Conservation (phyloP, 2,797 vertebrate species). For the Novumbra hubbsi region DNA sequence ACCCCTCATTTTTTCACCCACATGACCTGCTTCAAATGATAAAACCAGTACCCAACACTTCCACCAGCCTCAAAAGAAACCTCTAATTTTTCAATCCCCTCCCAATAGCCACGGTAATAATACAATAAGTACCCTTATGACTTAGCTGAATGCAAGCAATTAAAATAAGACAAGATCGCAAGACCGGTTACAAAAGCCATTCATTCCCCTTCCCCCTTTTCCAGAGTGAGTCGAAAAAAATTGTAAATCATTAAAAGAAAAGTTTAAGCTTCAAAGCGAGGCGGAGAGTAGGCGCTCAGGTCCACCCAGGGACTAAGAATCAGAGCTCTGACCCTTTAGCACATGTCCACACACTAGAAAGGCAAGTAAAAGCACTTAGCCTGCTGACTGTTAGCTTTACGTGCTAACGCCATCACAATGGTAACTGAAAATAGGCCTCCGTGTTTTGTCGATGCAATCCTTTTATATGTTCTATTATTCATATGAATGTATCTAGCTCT, state of each 20-base stretch:
- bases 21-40: not conserved
- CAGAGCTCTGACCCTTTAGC: conserved; percentile 32
- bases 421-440: not conserved
- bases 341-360: conserved; percentile 21
- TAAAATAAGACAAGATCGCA: conserved; percentile 8
- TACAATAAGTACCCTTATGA: conserved; percentile 9
- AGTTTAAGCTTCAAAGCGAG: conserved; percentile 48
- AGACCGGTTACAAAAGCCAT: conserved; percentile 2
- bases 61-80: conserved; percentile 2
- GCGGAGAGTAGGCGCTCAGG: conserved; percentile 18
- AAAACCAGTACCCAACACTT: not conserved
- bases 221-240: not conserved
- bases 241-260: conserved; percentile 35
- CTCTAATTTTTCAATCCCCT: conserved; percentile 8
- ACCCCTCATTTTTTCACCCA: not conserved
- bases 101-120: not conserved
- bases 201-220: not conserved
- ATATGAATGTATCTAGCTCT: too few relatives aligned
- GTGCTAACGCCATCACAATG: not conserved
- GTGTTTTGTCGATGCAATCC: too few relatives aligned
- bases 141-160: conserved; percentile 9
- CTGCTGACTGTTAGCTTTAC: not conserved
- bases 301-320: conserved; percentile 34
- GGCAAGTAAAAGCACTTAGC: not conserved
- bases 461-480: too few relatives aligned